Evolutionary conservation across 1,140 invertebrate genomes (phyloP).

Genomic region (Drosophila ambigua): DNA sequence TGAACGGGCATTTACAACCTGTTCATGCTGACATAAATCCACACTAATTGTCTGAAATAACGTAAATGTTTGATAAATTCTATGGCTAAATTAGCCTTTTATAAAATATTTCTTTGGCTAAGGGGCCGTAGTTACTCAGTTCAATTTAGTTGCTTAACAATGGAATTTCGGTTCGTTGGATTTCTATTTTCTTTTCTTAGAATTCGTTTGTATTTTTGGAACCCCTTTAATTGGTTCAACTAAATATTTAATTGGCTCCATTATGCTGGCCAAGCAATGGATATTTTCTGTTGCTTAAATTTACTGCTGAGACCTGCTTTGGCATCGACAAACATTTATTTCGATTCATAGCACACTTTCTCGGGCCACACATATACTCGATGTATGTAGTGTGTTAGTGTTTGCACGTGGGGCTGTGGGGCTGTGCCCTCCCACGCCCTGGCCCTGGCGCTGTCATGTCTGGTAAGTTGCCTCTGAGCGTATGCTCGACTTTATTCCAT

Average conservation of each 20-base stretch:
- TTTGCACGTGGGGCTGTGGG: background rate
- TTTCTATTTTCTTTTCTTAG: no score
- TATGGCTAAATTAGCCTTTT: constrained; percentile 17
- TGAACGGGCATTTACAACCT: constrained; percentile 15
- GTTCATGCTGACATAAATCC: constrained; percentile 32
- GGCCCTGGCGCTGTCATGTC: constrained; percentile 23
- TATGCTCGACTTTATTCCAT: constrained; percentile 79
- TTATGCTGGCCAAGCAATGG: background rate
- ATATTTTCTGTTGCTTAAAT: no score
- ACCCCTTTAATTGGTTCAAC: no score
- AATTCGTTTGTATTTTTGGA: no score
- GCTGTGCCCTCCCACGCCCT: background rate
- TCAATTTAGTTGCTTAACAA: no score
- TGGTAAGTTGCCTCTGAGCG: constrained; percentile 67
- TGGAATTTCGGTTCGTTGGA: no score
- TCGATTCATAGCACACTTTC: background rate
- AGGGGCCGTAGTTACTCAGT: no score
- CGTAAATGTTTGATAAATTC: constrained; percentile 13
- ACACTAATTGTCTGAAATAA: constrained; percentile 50
- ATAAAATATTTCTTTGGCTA: background rate
- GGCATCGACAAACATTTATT: background rate
- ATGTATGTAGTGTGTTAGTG: constrained; percentile 1
- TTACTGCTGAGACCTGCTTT: no score
- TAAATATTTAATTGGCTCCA: no score
- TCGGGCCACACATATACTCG: background rate